phyloP scores from a whole-genome alignment of 2,797 vertebrate species.

The Pogoniulus pusillus region DNA sequence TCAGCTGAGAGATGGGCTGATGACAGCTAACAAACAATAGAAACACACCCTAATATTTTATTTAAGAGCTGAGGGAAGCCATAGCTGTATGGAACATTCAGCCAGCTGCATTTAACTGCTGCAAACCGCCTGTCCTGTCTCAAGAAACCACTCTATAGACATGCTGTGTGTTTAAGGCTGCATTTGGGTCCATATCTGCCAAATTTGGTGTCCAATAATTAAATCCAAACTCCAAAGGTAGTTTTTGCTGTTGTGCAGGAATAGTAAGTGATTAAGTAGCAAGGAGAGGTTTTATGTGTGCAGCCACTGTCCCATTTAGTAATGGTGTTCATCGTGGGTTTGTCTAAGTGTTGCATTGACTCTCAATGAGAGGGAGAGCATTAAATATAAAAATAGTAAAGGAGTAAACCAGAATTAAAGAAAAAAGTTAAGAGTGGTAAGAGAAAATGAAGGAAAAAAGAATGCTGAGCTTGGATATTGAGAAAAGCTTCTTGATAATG shows the following conservation, averaged over 20 bases:
- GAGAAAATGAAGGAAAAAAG: not conserved
- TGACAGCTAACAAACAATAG: conserved; percentile 73
- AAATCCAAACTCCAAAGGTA: not conserved
- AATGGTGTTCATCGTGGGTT: not conserved
- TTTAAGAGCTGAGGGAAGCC: conserved; percentile 70
- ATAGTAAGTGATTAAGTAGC: not conserved
- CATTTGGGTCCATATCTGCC: not conserved
- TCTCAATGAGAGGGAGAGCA: not conserved
- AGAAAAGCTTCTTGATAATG: not conserved
- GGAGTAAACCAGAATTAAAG: not conserved
- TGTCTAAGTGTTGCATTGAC: not conserved
- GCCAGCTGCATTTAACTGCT: conserved; percentile 48
- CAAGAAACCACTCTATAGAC: not conserved
- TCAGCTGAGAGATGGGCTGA: conserved; percentile 63
- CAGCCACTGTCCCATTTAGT: not conserved
- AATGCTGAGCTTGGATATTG: not conserved
- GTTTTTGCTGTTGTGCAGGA: not conserved
- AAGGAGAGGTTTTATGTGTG: not conserved
- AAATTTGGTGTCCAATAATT: not conserved
- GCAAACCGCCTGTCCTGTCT: conserved; percentile 3
- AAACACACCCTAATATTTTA: conserved; percentile 73
- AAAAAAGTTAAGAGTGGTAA: not conserved
- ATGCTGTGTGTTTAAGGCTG: not conserved
- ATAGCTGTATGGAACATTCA: conserved; percentile 61
- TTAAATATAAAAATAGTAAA: not conserved